These are phyloP conservation scores for Melanostoma scalare DNA, from an alignment of 2,888 invertebrate species.

Conservation along the genomic window DNA sequence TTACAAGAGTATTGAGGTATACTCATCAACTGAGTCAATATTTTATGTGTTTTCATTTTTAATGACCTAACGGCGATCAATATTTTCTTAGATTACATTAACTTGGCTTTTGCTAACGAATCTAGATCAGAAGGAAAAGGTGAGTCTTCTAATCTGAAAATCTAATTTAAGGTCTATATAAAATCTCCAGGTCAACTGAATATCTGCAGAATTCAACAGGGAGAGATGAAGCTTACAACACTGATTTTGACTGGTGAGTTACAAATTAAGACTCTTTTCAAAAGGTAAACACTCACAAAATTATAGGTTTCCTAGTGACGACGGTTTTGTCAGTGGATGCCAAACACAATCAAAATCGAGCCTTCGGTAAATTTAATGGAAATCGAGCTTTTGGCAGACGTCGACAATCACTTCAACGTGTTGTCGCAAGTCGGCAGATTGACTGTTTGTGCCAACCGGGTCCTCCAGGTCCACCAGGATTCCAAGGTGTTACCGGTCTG, in stretches of 20 bases:
- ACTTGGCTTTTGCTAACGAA: too few relatives aligned
- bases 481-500: slow-evolving; percentile 21
- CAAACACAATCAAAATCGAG: background rate
- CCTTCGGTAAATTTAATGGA: background rate
- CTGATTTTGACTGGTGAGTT: slow-evolving; percentile 1
- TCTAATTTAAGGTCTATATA: too few relatives aligned
- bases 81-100: too few relatives aligned
- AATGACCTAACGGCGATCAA: too few relatives aligned
- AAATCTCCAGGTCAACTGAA: too few relatives aligned
- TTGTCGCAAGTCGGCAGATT: background rate
- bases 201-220: background rate
- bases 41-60: too few relatives aligned
- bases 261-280: too few relatives aligned
- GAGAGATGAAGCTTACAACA: slow-evolving; percentile 6
- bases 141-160: too few relatives aligned
- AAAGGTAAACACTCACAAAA: too few relatives aligned
- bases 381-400: slow-evolving; percentile 15
- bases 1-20: too few relatives aligned
- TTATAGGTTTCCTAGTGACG: background rate
- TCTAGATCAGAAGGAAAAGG: too few relatives aligned
- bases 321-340: background rate
- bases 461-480: slow-evolving; percentile 37
- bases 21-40: too few relatives aligned
- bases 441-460: slow-evolving; percentile 53
- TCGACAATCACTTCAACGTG: background rate